Conservation (phyloP, 1,140 invertebrate species). For the Dysdera silvatica region DNA sequence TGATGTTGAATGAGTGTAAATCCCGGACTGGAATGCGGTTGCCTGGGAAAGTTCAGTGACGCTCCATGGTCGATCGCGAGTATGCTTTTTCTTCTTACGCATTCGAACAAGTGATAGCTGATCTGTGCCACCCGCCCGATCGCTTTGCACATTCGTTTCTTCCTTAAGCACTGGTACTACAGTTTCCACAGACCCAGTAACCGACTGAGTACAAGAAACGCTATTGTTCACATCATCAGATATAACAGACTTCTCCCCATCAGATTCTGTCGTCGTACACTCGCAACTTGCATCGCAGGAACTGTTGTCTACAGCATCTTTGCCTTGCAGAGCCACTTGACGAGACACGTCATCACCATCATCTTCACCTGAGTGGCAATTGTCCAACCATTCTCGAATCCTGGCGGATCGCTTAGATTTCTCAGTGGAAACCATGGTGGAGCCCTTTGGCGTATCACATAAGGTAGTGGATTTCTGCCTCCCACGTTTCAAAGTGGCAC, state of each 20-base stretch:
- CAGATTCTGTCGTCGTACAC: slow-evolving; percentile 61
- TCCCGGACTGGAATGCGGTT: slow-evolving; percentile 40
- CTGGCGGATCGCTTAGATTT: slow-evolving; percentile 1
- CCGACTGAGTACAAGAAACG: slow-evolving; percentile 49
- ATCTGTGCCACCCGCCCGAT: background rate
- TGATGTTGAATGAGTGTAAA: slow-evolving; percentile 61
- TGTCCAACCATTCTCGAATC: slow-evolving; percentile 21
- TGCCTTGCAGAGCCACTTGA: background rate
- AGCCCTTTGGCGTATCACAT: too few species aligned
- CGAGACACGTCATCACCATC: background rate
- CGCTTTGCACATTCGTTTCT: background rate
- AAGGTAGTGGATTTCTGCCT: too few species aligned
- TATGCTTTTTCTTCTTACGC: slow-evolving; percentile 43
- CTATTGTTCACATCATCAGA: slow-evolving; percentile 62
- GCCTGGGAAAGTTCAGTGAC: slow-evolving; percentile 65
- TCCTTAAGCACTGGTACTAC: slow-evolving; percentile 15
- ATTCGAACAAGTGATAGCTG: slow-evolving; percentile 41
- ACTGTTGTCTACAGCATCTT: slow-evolving; percentile 46
- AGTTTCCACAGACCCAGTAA: slow-evolving; percentile 49
- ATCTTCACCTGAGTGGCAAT: slow-evolving; percentile 4
- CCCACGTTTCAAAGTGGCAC: too few species aligned
- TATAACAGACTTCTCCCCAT: slow-evolving; percentile 63
- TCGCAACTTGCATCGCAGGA: slow-evolving; percentile 80
- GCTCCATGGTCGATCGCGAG: slow-evolving; percentile 65
- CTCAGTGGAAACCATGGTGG: too few species aligned